Conservation (phyloP, 2,113 vertebrate species). For the Mystacornis crossleyi region DNA sequence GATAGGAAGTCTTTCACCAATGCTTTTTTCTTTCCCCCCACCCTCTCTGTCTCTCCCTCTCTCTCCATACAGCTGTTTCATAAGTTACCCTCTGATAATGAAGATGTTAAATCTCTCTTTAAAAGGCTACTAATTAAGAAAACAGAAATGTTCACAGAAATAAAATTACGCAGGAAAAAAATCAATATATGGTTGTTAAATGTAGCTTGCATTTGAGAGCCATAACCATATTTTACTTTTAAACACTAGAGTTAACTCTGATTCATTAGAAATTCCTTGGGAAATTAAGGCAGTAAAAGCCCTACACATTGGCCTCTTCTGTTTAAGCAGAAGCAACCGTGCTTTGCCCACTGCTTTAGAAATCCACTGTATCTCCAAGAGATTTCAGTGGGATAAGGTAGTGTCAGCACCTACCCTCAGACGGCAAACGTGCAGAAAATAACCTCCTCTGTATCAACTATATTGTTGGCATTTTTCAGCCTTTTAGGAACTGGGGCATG, state of each 20-base stretch:
- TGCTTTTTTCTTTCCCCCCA: neutral
- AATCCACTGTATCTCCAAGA: neutral
- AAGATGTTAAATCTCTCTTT: slow-evolving; percentile 77
- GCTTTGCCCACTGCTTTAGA: neutral
- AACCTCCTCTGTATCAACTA: neutral
- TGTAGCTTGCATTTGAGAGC: slow-evolving; percentile 74
- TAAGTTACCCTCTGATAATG: slow-evolving; percentile 63
- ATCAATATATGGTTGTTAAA: slow-evolving; percentile 81
- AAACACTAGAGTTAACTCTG: slow-evolving; percentile 64
- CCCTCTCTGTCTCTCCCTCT: neutral
- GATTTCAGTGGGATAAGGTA: neutral
- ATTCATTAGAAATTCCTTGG: slow-evolving; percentile 73
- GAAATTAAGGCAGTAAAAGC: slow-evolving; percentile 72
- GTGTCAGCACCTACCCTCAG: neutral
- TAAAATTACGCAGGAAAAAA: slow-evolving; percentile 74
- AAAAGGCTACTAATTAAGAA: slow-evolving; percentile 83
- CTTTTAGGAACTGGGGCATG: rapidly evolving
- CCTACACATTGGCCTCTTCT: slow-evolving; percentile 25
- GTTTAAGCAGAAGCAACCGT: neutral
- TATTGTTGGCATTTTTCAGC: neutral
- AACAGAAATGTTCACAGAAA: slow-evolving; percentile 79
- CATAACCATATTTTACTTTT: slow-evolving; percentile 79
- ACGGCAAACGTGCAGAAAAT: neutral
- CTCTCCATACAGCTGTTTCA: slow-evolving; percentile 26
- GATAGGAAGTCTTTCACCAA: neutral